These are phyloP conservation scores for Papilio dardanus DNA, from an alignment of 1,140 invertebrate species.

Conservation along the genomic window DNA sequence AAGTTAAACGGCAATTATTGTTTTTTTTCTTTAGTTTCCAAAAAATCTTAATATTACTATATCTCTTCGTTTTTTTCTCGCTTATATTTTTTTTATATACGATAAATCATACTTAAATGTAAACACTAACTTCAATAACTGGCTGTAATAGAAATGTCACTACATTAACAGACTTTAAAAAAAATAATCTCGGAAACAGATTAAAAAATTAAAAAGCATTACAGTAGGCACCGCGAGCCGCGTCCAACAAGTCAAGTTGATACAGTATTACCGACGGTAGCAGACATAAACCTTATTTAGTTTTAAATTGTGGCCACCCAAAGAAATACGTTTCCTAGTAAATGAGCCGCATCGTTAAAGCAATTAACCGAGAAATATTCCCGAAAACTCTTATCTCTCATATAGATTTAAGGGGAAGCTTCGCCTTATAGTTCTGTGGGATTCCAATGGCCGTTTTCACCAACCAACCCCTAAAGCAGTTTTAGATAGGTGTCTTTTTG, in stretches of 20 bases:
- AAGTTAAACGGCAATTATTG: not conserved
- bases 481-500: no score
- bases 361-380: conserved; percentile 69
- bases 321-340: conserved; percentile 51
- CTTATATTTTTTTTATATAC: not conserved
- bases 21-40: not conserved
- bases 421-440: not conserved
- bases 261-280: conserved; percentile 15
- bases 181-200: conserved; percentile 11
- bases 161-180: not conserved
- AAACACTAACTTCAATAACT: not conserved
- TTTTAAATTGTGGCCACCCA: conserved; percentile 58
- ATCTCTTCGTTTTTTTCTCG: no score
- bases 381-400: conserved; percentile 63
- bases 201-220: conserved; percentile 26
- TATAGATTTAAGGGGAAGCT: conserved; percentile 56
- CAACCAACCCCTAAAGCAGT: no score
- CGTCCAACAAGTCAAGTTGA: conserved; percentile 3
- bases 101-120: no score
- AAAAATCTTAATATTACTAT: not conserved
- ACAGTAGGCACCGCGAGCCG: not conserved
- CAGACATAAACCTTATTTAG: conserved; percentile 21
- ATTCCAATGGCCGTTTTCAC: not conserved
- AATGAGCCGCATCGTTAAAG: conserved; percentile 57
- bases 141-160: not conserved